Conservation (phyloP, 2,888 invertebrate genomes). For the Pristionchus maxplancki region DNA sequence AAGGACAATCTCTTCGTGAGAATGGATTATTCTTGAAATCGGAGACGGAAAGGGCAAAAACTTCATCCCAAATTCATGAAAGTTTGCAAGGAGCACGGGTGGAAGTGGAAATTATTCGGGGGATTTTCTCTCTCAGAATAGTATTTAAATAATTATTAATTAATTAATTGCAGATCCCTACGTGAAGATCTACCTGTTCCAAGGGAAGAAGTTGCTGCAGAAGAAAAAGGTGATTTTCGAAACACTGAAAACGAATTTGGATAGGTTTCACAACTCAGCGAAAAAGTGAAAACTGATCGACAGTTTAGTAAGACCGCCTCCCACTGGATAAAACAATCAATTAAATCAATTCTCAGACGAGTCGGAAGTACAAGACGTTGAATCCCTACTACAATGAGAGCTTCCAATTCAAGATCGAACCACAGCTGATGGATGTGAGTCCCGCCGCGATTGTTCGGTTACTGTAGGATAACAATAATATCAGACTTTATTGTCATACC, state of each 20-base stretch:
- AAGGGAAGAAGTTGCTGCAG: conserved; percentile 73
- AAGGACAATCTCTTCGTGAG: neutral
- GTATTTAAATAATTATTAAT: neutral
- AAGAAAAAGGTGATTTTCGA: conserved; percentile 77
- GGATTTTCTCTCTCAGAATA: neutral
- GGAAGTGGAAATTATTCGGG: neutral
- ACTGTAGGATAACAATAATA: neutral
- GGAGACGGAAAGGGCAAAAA: neutral
- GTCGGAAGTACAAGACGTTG: conserved; percentile 74
- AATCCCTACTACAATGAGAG: conserved; percentile 77
- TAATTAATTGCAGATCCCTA: conserved; percentile 73
- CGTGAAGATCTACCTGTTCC: conserved; percentile 76
- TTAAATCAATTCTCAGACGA: conserved; percentile 62
- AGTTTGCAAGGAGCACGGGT: neutral
- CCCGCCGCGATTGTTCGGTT: neutral
- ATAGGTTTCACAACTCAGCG: neutral
- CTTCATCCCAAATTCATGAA: conserved; percentile 35
- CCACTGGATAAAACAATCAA: too few relatives aligned
- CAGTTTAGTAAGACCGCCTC: too few relatives aligned
- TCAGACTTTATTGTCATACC: neutral
- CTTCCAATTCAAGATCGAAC: conserved; percentile 76
- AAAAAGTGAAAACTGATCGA: neutral
- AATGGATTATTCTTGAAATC: conserved; percentile 33
- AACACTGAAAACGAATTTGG: too few relatives aligned
- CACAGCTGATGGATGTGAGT: conserved; percentile 70